Conservation (phyloP, 2,113 vertebrate species). For the human (Homo sapiens) region GRCh38 chr9:121384501-121385000, state of each 20-base stretch:
- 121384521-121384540: background rate
- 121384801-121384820: too few relatives aligned
- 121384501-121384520: background rate
- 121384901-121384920: background rate
- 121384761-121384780: too few relatives aligned
- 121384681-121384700: too few relatives aligned
- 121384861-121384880: too few relatives aligned
- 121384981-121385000: background rate
- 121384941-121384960: background rate
- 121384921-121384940: background rate
- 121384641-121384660: background rate
- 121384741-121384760: too few relatives aligned
- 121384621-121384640: background rate
- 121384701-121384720: too few relatives aligned
- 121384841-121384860: too few relatives aligned
- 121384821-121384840: too few relatives aligned
- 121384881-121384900: too few relatives aligned
- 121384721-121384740: too few relatives aligned
- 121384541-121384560: background rate
- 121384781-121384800: too few relatives aligned
- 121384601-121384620: background rate
- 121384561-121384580: background rate
- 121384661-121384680: background rate
- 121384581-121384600: background rate
- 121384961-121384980: background rate